Evolutionary conservation across 64 coral and sea anemone species (phyloP).

Genomic region (Orbicella faveolata): DNA sequence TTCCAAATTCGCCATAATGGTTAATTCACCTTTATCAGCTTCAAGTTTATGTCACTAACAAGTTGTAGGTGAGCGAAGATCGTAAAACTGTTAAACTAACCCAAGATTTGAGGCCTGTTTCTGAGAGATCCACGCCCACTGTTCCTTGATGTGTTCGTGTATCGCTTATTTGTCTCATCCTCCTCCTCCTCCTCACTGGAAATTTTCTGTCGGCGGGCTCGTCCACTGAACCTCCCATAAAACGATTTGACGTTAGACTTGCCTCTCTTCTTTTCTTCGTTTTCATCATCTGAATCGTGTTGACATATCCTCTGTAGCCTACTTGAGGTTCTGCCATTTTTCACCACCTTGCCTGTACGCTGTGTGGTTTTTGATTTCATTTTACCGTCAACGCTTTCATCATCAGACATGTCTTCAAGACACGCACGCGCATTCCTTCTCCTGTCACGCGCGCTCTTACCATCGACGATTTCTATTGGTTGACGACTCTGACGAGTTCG

Average conservation of each 20-base stretch:
- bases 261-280: not conserved
- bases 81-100: not conserved
- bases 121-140: not conserved
- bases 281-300: not conserved
- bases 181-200: not conserved
- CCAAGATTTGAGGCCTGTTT: not conserved
- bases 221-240: conserved; percentile 20
- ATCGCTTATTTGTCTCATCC: not conserved
- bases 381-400: conserved; percentile 21
- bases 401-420: conserved; percentile 13
- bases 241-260: conserved; percentile 2
- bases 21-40: not conserved
- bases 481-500: not conserved
- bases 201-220: not conserved
- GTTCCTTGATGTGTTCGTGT: not conserved
- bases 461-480: not conserved
- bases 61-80: not conserved
- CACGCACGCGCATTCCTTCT: not conserved
- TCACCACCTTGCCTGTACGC: not conserved
- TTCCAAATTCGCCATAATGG: no score
- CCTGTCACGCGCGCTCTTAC: not conserved
- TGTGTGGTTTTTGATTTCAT: not conserved
- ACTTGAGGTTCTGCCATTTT: not conserved
- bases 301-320: not conserved
- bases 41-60: not conserved